Evolutionary conservation across 2,797 vertebrate genomes (phyloP).

Genomic region (Hippopotamyrus pictus): DNA sequence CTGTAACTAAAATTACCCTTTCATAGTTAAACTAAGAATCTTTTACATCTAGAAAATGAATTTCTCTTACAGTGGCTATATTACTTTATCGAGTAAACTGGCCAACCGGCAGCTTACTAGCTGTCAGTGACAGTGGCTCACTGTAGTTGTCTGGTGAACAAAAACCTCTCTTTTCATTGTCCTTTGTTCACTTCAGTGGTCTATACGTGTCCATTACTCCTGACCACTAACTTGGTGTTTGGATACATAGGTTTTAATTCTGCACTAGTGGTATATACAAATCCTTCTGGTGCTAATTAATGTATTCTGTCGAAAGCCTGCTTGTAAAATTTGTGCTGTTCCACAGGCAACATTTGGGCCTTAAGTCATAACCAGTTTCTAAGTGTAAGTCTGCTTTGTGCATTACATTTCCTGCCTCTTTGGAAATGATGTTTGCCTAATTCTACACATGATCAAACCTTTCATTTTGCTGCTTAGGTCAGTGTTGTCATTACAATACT

Average conservation of each 20-base stretch:
- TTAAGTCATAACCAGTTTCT: not conserved
- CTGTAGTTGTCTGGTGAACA: not conserved
- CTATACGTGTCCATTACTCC: not conserved
- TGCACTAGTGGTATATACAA: not conserved
- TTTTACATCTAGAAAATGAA: not conserved
- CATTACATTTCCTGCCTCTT: not conserved
- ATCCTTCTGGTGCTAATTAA: not conserved
- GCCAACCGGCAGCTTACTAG: not conserved
- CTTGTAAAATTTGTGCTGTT: not conserved
- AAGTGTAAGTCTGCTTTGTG: not conserved
- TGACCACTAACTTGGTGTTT: not conserved
- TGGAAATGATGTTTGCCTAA: not conserved
- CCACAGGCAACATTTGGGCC: not conserved
- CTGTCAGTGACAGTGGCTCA: not conserved
- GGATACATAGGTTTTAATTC: not conserved
- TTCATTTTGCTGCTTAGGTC: not conserved
- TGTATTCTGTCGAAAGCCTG: not conserved
- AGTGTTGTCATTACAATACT: not conserved
- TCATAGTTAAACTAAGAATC: not conserved
- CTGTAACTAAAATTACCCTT: not conserved
- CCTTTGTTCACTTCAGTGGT: not conserved
- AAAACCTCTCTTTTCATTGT: not conserved
- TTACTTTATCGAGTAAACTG: not conserved
- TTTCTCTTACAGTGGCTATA: not conserved
- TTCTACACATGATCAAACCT: not conserved